These are phyloP conservation scores for Panthera leo DNA, from an alignment of 2,113 vertebrate species.

Conservation along the genomic window DNA sequence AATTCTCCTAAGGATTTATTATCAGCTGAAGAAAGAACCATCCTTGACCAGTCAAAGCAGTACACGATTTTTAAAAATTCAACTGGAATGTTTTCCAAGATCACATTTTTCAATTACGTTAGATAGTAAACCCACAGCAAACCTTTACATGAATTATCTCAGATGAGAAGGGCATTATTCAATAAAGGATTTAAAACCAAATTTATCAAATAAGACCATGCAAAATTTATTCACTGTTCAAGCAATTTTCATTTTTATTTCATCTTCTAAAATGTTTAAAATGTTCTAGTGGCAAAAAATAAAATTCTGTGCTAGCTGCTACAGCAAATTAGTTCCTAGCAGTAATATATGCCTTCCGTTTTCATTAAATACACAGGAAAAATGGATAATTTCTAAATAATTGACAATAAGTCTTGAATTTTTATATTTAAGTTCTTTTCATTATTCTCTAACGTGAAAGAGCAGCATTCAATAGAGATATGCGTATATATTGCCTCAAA, in stretches of 20 bases:
- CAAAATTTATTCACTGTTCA: not conserved
- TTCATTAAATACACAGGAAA: constrained; percentile 40
- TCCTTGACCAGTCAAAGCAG: not conserved
- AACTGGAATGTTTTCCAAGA: not conserved
- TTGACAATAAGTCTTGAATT: not conserved
- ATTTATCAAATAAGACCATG: constrained; percentile 19
- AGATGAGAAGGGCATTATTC: not conserved
- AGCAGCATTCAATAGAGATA: not conserved
- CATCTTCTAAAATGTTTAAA: constrained; percentile 45
- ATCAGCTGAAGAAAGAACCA: not conserved
- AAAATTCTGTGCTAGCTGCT: not conserved
- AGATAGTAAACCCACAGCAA: not conserved
- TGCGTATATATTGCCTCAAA: not conserved
- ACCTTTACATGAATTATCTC: constrained; percentile 26
- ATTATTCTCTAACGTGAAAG: constrained; percentile 17
- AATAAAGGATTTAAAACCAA: constrained; percentile 38
- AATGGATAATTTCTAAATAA: constrained; percentile 43
- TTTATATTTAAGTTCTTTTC: not conserved
- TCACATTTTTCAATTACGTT: not conserved
- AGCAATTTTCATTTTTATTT: constrained; percentile 50
- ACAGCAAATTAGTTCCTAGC: constrained; percentile 12
- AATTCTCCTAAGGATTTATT: not conserved
- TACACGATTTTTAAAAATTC: constrained; percentile 35
- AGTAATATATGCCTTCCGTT: not conserved
- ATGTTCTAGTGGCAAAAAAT: constrained; percentile 35